Conservation (phyloP, 2,888 invertebrate genomes). For the Heliconius charithonia region DNA sequence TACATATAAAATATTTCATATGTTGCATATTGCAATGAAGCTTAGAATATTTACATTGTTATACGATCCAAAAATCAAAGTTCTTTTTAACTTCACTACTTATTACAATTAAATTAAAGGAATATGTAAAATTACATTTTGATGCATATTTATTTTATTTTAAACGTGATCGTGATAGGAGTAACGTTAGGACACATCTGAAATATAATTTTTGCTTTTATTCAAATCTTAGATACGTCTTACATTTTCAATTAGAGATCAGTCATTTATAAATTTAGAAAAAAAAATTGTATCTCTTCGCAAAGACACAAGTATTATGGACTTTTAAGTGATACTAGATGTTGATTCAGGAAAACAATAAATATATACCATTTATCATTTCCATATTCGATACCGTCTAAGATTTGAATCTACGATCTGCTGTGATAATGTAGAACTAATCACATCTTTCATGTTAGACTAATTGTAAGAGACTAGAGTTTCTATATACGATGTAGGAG, state of each 20-base stretch:
- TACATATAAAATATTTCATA: slow-evolving; percentile 34
- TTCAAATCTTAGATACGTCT: slow-evolving; percentile 28
- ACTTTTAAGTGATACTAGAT: background rate
- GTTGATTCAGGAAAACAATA: background rate
- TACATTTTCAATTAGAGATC: background rate
- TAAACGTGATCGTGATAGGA: slow-evolving; percentile 8
- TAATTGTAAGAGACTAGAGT: slow-evolving; percentile 79
- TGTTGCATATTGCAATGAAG: background rate
- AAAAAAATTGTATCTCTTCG: background rate
- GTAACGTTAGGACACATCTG: slow-evolving; percentile 10
- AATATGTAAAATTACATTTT: slow-evolving; percentile 25
- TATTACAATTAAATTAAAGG: slow-evolving; percentile 14
- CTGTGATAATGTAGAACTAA: slow-evolving; percentile 82
- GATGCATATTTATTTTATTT: slow-evolving; percentile 16
- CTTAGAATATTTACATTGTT: background rate
- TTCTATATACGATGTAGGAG: slow-evolving; percentile 76
- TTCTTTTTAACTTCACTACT: slow-evolving; percentile 25
- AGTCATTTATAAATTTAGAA: background rate
- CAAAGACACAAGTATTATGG: too few species aligned
- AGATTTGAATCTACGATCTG: slow-evolving; percentile 65
- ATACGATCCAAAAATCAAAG: slow-evolving; percentile 45
- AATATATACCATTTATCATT: background rate
- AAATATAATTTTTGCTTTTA: slow-evolving; percentile 2
- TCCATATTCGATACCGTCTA: slow-evolving; percentile 10
- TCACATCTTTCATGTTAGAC: slow-evolving; percentile 79